Evolutionary conservation across 2,888 invertebrate genomes (phyloP).

Genomic region (Eurois occulta): DNA sequence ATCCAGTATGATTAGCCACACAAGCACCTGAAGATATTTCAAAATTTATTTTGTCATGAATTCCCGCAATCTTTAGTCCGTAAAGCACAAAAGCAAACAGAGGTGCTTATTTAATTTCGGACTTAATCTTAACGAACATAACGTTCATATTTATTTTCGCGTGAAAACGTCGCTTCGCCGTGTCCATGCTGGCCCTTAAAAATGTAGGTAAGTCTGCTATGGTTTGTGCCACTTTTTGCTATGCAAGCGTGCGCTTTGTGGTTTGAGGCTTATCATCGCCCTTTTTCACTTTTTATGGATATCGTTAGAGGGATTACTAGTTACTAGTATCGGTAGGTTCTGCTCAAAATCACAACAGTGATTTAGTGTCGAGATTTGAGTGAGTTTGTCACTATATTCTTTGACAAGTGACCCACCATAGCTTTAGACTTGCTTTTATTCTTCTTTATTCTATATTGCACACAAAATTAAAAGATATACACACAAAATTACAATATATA

Average conservation of each 20-base stretch:
- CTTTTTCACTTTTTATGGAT: background rate
- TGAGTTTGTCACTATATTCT: background rate
- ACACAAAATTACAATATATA: too few relatives aligned
- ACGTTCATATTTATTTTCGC: background rate
- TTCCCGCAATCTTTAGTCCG: background rate
- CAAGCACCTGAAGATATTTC: background rate
- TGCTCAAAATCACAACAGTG: too few relatives aligned
- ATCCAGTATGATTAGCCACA: background rate
- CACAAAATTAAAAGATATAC: too few relatives aligned
- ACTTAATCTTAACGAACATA: background rate
- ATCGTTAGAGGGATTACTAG: background rate
- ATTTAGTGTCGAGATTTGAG: background rate
- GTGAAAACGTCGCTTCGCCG: background rate
- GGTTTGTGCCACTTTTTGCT: background rate
- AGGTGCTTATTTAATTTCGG: background rate
- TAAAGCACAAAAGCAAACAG: background rate
- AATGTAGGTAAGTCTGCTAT: slow-evolving; percentile 1
- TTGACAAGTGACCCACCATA: background rate
- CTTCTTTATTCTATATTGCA: too few relatives aligned
- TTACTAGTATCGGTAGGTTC: background rate
- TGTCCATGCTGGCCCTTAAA: background rate
- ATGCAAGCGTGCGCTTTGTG: slow-evolving; percentile 5
- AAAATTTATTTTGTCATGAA: background rate
- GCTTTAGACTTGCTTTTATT: too few relatives aligned
- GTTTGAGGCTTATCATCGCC: background rate